Evolutionary conservation across 2,888 invertebrate genomes (phyloP).

Genomic region (Drosophila peninsularis): DNA sequence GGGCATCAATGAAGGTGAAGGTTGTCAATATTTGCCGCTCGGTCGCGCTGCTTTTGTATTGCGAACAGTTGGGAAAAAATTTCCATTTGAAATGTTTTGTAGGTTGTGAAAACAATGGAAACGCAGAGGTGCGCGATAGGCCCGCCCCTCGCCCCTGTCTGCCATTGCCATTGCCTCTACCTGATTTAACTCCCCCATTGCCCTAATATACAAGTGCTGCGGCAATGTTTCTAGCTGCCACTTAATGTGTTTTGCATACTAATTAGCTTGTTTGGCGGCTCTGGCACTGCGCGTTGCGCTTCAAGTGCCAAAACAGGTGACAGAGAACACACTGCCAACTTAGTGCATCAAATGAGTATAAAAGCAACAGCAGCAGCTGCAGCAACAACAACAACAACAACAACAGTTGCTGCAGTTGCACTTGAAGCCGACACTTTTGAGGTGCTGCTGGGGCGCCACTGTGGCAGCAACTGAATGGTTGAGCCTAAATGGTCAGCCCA

Average conservation of each 20-base stretch:
- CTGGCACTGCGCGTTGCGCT: conserved; percentile 40
- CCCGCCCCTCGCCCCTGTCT: background rate
- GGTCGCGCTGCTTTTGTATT: conserved; percentile 37
- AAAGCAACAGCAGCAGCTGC: conserved; percentile 22
- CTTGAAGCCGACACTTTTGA: conserved; percentile 65
- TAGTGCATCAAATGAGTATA: conserved; percentile 52
- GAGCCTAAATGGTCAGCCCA: conserved; percentile 2
- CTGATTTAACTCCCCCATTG: conserved; percentile 6
- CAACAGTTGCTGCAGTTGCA: conserved; percentile 41
- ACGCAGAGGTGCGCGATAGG: conserved; percentile 17
- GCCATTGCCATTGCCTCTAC: background rate
- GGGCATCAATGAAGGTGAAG: conserved; percentile 77
- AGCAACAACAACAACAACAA: conserved; percentile 26
- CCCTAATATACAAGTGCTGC: conserved; percentile 52
- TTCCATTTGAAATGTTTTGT: conserved; percentile 72
- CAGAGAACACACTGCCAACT: conserved; percentile 56
- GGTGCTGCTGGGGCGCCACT: conserved; percentile 28
- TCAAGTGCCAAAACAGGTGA: conserved; percentile 74
- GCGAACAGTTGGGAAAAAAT: conserved; percentile 27
- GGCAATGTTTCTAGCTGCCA: conserved; percentile 66
- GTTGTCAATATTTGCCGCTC: conserved; percentile 74
- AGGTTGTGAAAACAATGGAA: conserved; percentile 65
- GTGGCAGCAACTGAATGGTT: conserved; percentile 15
- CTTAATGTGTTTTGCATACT: conserved; percentile 78
- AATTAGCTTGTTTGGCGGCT: conserved; percentile 76